phyloP scores from a whole-genome alignment of 2,797 vertebrate genomes.

The Valencia hispanica region DNA sequence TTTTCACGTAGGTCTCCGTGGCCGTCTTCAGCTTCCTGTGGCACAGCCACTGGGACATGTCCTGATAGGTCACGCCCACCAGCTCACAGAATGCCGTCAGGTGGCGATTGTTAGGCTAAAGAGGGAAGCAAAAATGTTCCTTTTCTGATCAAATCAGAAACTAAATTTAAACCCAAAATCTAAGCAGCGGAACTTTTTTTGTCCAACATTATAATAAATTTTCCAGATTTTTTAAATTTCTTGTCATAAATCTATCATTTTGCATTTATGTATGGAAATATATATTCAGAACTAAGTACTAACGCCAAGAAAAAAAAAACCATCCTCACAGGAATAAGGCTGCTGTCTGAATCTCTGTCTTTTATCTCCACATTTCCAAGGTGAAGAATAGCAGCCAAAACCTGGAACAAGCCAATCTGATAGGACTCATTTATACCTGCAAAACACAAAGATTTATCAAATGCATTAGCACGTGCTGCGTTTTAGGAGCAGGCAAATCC shows the following conservation, averaged over 20 bases:
- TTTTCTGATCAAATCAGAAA: background rate
- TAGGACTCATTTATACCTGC: slow-evolving; percentile 93
- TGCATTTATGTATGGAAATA: background rate
- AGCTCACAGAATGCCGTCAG: slow-evolving; percentile 92
- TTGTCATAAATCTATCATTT: background rate
- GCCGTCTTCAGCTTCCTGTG: slow-evolving; percentile 95
- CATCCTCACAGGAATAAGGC: slow-evolving; percentile 87
- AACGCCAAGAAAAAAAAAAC: background rate
- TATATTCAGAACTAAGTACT: background rate
- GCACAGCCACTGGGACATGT: slow-evolving; percentile 98
- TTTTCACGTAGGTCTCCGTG: slow-evolving; percentile 94
- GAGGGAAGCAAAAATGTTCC: background rate
- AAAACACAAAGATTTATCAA: slow-evolving; percentile 13
- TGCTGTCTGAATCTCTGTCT: slow-evolving; percentile 93
- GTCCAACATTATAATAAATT: too few relatives aligned
- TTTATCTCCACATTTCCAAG: slow-evolving; percentile 94
- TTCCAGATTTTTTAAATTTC: too few relatives aligned
- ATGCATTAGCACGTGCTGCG: background rate
- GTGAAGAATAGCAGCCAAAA: slow-evolving; percentile 96
- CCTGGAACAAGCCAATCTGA: slow-evolving; percentile 95
- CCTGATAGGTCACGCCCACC: slow-evolving; percentile 93
- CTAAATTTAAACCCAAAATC: too few relatives aligned
- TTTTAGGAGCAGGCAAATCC: background rate
- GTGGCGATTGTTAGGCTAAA: slow-evolving; percentile 90
- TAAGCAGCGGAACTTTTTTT: too few relatives aligned